These are phyloP conservation scores for Dione vanillae DNA, from an alignment of 2,888 invertebrate species.

Conservation along the genomic window DNA sequence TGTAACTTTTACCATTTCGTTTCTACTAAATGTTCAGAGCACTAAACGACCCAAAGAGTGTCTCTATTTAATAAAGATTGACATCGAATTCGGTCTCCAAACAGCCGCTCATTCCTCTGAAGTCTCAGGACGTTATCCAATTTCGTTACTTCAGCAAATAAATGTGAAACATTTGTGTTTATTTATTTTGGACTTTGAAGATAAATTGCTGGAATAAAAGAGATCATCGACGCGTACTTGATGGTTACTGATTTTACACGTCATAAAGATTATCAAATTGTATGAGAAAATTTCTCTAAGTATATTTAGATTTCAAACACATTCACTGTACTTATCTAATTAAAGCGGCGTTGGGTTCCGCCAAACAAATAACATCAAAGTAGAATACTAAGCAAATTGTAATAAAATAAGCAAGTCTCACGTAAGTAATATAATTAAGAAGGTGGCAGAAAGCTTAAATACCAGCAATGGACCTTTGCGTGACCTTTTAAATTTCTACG, in stretches of 20 bases:
- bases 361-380: too few species aligned
- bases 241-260: too few species aligned
- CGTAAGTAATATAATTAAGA: background rate
- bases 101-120: conserved; percentile 1
- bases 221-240: background rate
- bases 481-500: conserved; percentile 15
- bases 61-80: conserved; percentile 4
- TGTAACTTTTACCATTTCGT: background rate
- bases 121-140: conserved; percentile 13
- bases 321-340: too few species aligned
- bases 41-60: background rate
- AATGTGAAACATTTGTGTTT: conserved; percentile 21
- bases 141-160: conserved; percentile 6
- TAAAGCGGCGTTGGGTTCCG: too few species aligned
- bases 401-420: background rate
- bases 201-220: conserved; percentile 4
- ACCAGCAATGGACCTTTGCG: conserved; percentile 15
- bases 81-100: background rate
- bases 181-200: conserved; percentile 13
- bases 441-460: background rate
- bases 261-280: too few species aligned
- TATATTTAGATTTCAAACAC: too few species aligned
- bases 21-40: background rate
- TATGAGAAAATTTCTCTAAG: too few species aligned
- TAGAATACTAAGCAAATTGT: background rate